Conservation (phyloP, 1,140 invertebrate genomes). For the Melitaea cinxia region DNA sequence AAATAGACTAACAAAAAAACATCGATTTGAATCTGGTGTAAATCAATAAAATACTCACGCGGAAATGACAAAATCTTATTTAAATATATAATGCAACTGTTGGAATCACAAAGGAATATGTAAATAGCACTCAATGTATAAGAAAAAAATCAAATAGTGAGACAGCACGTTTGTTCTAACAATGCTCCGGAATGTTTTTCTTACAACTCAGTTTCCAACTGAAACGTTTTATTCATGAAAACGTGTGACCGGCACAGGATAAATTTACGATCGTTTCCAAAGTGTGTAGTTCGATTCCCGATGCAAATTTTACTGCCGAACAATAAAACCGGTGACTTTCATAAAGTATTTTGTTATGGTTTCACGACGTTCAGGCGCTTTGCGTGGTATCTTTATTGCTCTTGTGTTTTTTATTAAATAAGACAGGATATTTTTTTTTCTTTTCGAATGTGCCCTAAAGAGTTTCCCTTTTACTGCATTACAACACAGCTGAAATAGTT, state of each 20-base stretch:
- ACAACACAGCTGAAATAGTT: neutral
- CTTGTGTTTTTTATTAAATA: constrained; percentile 8
- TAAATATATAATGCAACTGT: neutral
- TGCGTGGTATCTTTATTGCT: constrained; percentile 9
- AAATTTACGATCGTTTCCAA: constrained; percentile 32
- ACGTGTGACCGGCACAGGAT: constrained; percentile 28
- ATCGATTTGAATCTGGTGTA: too few relatives aligned
- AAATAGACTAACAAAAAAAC: too few relatives aligned
- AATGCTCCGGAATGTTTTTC: constrained; percentile 24
- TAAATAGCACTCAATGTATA: neutral
- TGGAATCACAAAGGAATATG: neutral
- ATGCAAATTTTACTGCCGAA: constrained; percentile 34
- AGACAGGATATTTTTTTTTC: neutral
- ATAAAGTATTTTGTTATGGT: constrained; percentile 31
- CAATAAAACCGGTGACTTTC: constrained; percentile 32
- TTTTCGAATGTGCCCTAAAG: neutral
- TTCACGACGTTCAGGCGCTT: constrained; percentile 5
- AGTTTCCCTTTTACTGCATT: neutral
- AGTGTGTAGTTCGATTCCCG: constrained; percentile 32
- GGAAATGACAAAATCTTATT: neutral
- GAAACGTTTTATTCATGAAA: constrained; percentile 35
- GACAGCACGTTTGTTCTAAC: constrained; percentile 10
- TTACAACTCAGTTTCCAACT: constrained; percentile 9
- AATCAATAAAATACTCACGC: too few relatives aligned
- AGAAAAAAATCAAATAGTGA: constrained; percentile 19